Percentiles rank a stretch among this genome's conserved stretches.
These are phyloP conservation scores for Chelmon rostratus DNA, from an alignment of 2,797 vertebrate genomes.

Conservation along the genomic window DNA sequence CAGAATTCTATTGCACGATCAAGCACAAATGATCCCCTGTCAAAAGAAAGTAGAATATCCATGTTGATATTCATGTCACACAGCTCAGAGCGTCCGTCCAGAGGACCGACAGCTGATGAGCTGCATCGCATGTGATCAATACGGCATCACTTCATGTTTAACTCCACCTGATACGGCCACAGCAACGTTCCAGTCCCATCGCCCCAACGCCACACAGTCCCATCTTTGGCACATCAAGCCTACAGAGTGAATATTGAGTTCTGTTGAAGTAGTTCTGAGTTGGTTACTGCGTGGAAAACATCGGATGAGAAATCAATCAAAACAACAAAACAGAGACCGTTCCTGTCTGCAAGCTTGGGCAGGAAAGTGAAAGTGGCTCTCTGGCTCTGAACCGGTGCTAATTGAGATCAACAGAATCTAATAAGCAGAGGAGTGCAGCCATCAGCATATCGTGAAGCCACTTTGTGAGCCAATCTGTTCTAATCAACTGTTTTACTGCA, in stretches of 20 bases:
- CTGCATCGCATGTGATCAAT: constrained; percentile 39
- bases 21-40: constrained; percentile 75
- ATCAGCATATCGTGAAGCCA: constrained; percentile 49
- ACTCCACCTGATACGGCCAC: constrained; percentile 28
- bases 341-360: background rate
- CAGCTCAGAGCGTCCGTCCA: constrained; percentile 34
- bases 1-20: constrained; percentile 77
- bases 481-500: constrained; percentile 37
- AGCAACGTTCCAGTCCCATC: background rate
- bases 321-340: constrained; percentile 6
- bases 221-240: constrained; percentile 60
- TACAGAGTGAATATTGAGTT: constrained; percentile 1
- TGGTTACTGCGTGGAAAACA: background rate
- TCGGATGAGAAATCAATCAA: background rate
- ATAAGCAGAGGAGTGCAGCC: constrained; percentile 44
- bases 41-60: constrained; percentile 45
- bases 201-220: constrained; percentile 12
- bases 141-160: constrained; percentile 25
- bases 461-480: constrained; percentile 57
- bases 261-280: background rate
- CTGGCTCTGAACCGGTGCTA: constrained; percentile 15
- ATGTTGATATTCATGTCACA: constrained; percentile 47
- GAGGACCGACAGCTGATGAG: constrained; percentile 21
- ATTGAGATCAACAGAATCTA: constrained; percentile 58
- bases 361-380: constrained; percentile 6